Conservation (phyloP, 2,113 vertebrate species). For the Pteruthius melanotis region DNA sequence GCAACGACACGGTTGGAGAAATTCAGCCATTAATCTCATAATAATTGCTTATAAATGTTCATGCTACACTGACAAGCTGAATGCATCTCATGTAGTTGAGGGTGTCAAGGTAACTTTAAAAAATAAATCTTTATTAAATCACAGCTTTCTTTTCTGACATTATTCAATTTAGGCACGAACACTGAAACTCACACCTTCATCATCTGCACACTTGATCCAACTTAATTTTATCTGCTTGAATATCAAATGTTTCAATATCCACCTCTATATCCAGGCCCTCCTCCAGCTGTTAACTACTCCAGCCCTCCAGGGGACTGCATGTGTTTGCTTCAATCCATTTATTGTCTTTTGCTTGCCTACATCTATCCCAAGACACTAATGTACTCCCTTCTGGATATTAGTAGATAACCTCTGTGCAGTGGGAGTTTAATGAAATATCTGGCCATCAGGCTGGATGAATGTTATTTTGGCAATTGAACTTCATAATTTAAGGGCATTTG, state of each 20-base stretch:
- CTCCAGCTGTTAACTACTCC: slow-evolving; percentile 24
- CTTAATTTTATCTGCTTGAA: slow-evolving; percentile 34
- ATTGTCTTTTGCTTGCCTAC: slow-evolving; percentile 42
- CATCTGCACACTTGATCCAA: slow-evolving; percentile 33
- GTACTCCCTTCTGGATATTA: slow-evolving; percentile 34
- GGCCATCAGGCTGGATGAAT: neutral
- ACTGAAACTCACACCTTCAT: slow-evolving; percentile 23
- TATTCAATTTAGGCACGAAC: slow-evolving; percentile 28
- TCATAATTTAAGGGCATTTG: neutral
- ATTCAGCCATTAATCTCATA: slow-evolving; percentile 61
- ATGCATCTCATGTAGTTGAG: slow-evolving; percentile 22
- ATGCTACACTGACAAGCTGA: slow-evolving; percentile 49
- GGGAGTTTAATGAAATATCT: slow-evolving; percentile 40
- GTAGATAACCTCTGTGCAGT: slow-evolving; percentile 10
- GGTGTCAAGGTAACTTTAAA: slow-evolving; percentile 29
- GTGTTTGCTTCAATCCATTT: slow-evolving; percentile 50
- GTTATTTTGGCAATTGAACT: slow-evolving; percentile 45
- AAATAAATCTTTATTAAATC: slow-evolving; percentile 52
- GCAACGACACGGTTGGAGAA: slow-evolving; percentile 38
- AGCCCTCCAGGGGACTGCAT: slow-evolving; percentile 3
- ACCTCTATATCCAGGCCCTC: slow-evolving; percentile 15
- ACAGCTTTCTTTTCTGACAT: slow-evolving; percentile 29
- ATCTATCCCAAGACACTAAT: slow-evolving; percentile 22
- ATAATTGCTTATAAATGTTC: slow-evolving; percentile 64
- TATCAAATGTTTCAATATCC: slow-evolving; percentile 21